These are phyloP conservation scores for Turritopsis dohrnii DNA, from an alignment of 30 jellyfish, hydroid and myxozoan species.

Conservation along the genomic window DNA sequence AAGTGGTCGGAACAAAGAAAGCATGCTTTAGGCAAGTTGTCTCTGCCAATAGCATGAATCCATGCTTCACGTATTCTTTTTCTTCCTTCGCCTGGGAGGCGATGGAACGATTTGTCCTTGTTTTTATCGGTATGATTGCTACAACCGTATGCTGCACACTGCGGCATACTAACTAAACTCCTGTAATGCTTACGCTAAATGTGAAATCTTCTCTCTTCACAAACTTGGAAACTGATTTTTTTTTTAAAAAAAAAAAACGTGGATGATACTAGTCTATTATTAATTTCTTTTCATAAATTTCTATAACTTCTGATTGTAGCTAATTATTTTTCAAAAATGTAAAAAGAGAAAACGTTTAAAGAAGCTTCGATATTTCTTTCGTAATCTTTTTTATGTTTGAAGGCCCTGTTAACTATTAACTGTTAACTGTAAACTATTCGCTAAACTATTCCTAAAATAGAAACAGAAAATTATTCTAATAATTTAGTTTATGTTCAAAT, in stretches of 20 bases:
- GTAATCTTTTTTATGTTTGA: too few species aligned
- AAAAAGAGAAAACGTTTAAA: not conserved
- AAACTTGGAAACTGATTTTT: not conserved
- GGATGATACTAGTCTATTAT: too few species aligned
- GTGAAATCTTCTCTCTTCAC: not conserved
- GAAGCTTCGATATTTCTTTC: too few species aligned
- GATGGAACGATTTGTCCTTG: not conserved
- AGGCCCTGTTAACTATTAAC: too few species aligned
- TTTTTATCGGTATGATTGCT: conserved; percentile 2
- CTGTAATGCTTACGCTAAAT: not conserved
- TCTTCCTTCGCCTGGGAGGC: not conserved
- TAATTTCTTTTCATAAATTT: not conserved
- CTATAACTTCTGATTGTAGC: not conserved
- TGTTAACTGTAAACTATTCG: too few species aligned
- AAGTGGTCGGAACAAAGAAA: not conserved
- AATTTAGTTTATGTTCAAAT: too few species aligned
- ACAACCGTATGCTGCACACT: not conserved
- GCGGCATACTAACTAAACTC: conserved; percentile 5
- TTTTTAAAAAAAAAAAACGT: too few species aligned
- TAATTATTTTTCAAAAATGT: too few species aligned
- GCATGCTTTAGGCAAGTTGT: not conserved
- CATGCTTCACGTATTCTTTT: not conserved
- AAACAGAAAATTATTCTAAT: too few species aligned
- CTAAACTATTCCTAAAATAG: too few species aligned
- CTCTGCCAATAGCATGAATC: not conserved